A percentile compares a stretch with the other conserved stretches of the same genome.
phyloP scores from a whole-genome alignment of 64 coral and sea anemone genomes.

The Montipora efflorescens region DNA sequence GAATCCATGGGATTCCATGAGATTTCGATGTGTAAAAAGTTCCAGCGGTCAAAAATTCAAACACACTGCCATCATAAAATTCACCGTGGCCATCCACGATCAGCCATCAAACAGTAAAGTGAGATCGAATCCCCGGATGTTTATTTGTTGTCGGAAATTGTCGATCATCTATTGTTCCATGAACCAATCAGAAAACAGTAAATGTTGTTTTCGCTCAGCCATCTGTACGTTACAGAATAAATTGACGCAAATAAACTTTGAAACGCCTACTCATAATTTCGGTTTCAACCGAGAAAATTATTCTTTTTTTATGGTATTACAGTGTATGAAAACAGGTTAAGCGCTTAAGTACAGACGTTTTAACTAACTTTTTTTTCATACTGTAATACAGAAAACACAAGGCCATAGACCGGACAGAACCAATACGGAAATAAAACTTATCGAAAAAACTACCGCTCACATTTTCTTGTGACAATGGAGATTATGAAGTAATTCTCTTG shows the following conservation, averaged over 20 bases:
- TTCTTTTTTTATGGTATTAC: neutral
- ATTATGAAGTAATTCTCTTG: no score
- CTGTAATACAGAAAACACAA: no score
- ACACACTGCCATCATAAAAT: neutral
- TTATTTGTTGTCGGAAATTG: conserved; percentile 52
- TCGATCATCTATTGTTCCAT: conserved; percentile 42
- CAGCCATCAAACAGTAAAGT: conserved; percentile 5
- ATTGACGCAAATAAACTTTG: conserved; percentile 2
- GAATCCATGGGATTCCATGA: conserved; percentile 72
- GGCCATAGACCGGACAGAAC: no score
- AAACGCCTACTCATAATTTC: neutral
- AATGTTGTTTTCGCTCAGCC: neutral
- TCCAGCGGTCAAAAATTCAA: neutral
- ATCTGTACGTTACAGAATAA: conserved; percentile 22
- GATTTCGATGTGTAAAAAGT: conserved; percentile 19
- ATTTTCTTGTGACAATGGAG: no score
- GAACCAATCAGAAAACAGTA: conserved; percentile 49
- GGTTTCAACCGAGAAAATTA: no score
- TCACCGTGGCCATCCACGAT: neutral
- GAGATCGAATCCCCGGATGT: conserved; percentile 54
- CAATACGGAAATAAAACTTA: no score
- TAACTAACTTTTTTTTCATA: no score
- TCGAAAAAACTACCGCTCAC: no score
- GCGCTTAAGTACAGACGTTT: no score
- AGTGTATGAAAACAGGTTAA: no score